phyloP scores from a whole-genome alignment of 2,888 invertebrate genomes.

The Aromia moschata region DNA sequence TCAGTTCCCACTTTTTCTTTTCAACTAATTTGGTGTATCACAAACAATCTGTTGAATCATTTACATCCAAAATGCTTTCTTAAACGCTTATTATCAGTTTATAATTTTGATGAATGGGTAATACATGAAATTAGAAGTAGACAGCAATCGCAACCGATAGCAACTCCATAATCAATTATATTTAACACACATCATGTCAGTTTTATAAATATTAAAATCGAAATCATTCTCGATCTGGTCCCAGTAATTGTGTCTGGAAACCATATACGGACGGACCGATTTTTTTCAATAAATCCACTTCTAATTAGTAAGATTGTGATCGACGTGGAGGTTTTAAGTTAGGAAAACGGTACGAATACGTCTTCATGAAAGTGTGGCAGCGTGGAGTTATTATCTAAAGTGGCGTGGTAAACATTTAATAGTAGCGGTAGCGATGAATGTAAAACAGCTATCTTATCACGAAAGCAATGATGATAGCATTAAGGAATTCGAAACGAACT shows the following conservation, averaged over 20 bases:
- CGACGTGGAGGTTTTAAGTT: conserved; percentile 37
- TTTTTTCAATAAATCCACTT: conserved; percentile 12
- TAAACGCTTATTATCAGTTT: neutral
- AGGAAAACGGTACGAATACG: conserved; percentile 37
- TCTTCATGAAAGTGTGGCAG: conserved; percentile 38
- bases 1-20: no score
- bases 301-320: conserved; percentile 32
- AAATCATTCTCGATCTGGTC: neutral
- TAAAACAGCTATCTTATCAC: conserved; percentile 60
- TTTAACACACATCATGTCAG: conserved; percentile 8
- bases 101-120: conserved; percentile 9
- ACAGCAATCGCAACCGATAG: conserved; percentile 1
- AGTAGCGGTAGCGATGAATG: conserved; percentile 57
- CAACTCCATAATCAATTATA: conserved; percentile 8
- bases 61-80: neutral
- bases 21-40: no score
- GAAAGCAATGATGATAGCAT: conserved; percentile 56
- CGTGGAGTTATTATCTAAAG: conserved; percentile 55
- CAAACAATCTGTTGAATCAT: neutral
- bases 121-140: conserved; percentile 2
- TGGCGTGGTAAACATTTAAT: conserved; percentile 57
- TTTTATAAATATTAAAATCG: conserved; percentile 8
- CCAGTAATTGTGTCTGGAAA: neutral
- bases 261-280: neutral
- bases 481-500: conserved; percentile 51